Evolutionary conservation across 1,140 invertebrate genomes (phyloP), one percentile per base, ranked within the genome.

Genomic region (Hyles vespertilio): DNA sequence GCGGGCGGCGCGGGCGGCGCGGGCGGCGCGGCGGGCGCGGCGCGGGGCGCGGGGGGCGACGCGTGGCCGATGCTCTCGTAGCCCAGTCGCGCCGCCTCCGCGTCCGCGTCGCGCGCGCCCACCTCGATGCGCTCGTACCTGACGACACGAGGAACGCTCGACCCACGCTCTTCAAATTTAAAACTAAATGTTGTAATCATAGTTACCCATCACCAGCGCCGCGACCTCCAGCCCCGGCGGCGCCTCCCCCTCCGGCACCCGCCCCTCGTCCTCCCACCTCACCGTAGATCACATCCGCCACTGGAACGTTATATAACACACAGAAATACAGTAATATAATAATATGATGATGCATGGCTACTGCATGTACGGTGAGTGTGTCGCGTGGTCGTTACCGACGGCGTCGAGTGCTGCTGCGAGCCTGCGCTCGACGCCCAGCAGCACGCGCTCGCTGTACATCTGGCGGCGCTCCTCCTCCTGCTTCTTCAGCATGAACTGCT

Each of bases 401-500:
- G 9, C 8, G 50, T 49, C 58, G 58, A 59, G 50, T n/a, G 36
- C 34, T 3, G 46, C 50, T 50, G 64, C 12, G 2, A 46, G 51
- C 11, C 47, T 51, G 67, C 79, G 46, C 70, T 71, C 67, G 1
- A 91, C 79, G 4, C 90, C 90, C 67, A 83, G 65, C 22, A 81
- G 74, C 45, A 91, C 90, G 32, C 90, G 79, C 68, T 92, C 91
- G 40, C 87, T 90, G 69, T 91, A 90, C 72, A 91, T 83, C 63
- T 92, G 89, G 57, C 90, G 89, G n/a, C 92, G 89, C 75, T 94
- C 93, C 81, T 94, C 93, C 58, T 91, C 92, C 72, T 93, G 93
- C 68, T 94, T 92, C 58, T 92, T 90, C 48, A 94, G 84, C 93
- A 95, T 95, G 67, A 95, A 91, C 79, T 94, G 93, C 83, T 95